These are phyloP conservation scores for Acanthurus lineatus DNA, from an alignment of 2,797 vertebrate species.

Conservation along the genomic window DNA sequence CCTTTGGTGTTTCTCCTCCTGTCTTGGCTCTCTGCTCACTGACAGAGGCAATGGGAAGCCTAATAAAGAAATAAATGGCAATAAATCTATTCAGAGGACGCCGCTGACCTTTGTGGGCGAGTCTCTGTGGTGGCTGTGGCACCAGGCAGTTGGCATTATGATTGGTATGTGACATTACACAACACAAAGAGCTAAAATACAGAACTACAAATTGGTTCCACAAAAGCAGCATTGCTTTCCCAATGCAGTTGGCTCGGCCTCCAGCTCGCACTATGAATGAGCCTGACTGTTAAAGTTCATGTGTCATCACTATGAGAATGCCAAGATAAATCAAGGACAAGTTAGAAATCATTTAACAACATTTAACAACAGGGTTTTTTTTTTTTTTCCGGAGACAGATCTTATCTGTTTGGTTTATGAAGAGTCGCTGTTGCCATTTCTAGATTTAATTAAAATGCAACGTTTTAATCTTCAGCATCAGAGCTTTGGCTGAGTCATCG, in stretches of 20 bases:
- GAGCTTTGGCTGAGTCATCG: conserved; percentile 51
- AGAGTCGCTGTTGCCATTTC: conserved; percentile 20
- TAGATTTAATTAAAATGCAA: conserved; percentile 59
- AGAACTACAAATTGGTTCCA: conserved; percentile 28
- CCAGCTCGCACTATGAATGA: neutral
- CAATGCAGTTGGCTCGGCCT: conserved; percentile 6
- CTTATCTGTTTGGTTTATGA: conserved; percentile 31
- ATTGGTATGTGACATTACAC: conserved; percentile 68
- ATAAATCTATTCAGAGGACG: conserved; percentile 60
- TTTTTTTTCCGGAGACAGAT: conserved; percentile 19
- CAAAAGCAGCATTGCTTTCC: conserved; percentile 20
- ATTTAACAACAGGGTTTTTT: conserved; percentile 14
- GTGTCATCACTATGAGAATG: conserved; percentile 19
- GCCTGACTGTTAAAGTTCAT: conserved; percentile 22
- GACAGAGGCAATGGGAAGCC: conserved; percentile 22
- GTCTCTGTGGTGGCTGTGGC: conserved; percentile 71
- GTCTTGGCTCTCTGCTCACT: conserved; percentile 26
- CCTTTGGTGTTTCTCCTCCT: neutral
- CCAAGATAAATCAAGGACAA: conserved; percentile 32
- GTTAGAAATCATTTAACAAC: conserved; percentile 18
- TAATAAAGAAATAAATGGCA: conserved; percentile 56
- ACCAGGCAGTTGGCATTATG: conserved; percentile 58
- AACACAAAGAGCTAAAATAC: conserved; percentile 41
- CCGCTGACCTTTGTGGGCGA: conserved; percentile 70
- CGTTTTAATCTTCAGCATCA: conserved; percentile 35